Conservation (phyloP, 2,888 invertebrate genomes). For the Hecatera dysodea region DNA sequence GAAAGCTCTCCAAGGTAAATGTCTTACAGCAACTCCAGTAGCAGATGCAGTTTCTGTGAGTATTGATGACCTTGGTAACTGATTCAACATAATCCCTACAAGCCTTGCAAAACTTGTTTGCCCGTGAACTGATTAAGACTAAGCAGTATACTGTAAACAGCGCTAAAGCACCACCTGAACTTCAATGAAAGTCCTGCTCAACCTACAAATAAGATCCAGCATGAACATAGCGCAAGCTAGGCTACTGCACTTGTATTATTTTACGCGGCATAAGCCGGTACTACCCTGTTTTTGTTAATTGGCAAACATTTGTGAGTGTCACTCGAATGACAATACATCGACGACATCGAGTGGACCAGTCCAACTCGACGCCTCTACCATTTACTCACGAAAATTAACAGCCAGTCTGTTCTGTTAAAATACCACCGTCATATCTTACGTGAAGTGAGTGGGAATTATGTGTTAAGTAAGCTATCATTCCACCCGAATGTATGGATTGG, state of each 20-base stretch:
- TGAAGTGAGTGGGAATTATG: too few species aligned
- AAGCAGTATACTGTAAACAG: background rate
- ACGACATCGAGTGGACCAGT: conserved; percentile 78
- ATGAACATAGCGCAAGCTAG: conserved; percentile 32
- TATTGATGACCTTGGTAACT: background rate
- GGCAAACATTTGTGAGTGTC: conserved; percentile 86
- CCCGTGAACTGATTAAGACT: background rate
- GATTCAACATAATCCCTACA: background rate
- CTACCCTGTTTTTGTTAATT: conserved; percentile 77
- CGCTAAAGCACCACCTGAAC: background rate
- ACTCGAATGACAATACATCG: conserved; percentile 82
- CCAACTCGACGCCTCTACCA: conserved; percentile 71
- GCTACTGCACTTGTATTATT: conserved; percentile 55
- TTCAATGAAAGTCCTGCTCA: conserved; percentile 2
- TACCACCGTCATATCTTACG: too few species aligned
- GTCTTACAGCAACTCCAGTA: background rate
- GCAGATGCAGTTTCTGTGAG: background rate
- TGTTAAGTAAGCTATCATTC: too few species aligned
- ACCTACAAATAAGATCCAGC: conserved; percentile 5
- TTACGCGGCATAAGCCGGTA: conserved; percentile 50
- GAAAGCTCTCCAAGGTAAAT: background rate
- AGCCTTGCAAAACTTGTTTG: background rate
- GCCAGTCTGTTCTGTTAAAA: too few species aligned
- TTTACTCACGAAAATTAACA: conserved; percentile 58
- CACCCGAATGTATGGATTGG: too few species aligned